Conservation (phyloP, 2,888 invertebrate species). For the Lasioglossum lativentre region DNA sequence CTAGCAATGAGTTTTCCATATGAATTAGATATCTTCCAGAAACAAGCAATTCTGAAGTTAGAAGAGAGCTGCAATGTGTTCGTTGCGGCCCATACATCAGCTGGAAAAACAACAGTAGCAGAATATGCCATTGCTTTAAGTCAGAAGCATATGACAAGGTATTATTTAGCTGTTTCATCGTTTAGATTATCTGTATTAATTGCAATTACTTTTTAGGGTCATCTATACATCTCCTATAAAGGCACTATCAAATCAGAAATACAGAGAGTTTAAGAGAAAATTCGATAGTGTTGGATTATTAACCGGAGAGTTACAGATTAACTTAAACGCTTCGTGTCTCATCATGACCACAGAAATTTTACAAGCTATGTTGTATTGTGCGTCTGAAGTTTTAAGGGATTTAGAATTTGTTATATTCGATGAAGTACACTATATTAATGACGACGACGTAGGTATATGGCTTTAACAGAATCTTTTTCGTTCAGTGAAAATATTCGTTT, state of each 20-base stretch:
- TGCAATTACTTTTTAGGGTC: constrained; percentile 85
- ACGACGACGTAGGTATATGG: constrained; percentile 90
- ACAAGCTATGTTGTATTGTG: constrained; percentile 98
- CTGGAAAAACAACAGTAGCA: constrained; percentile 99
- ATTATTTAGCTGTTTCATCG: constrained; percentile 45
- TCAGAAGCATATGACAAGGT: constrained; percentile 95
- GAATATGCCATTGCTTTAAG: constrained; percentile 99
- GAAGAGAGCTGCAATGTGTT: constrained; percentile 98
- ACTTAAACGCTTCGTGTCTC: constrained; percentile 96
- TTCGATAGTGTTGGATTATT: constrained; percentile 97
- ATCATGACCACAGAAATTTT: constrained; percentile 99
- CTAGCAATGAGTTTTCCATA: constrained; percentile 95
- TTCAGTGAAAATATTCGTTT: not conserved
- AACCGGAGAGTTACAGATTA: constrained; percentile 98
- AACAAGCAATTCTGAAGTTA: constrained; percentile 97
- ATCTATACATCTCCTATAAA: constrained; percentile 99
- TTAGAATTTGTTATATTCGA: constrained; percentile 99
- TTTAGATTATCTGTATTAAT: constrained; percentile 13
- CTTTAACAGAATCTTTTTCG: not conserved
- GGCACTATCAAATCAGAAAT: constrained; percentile 99
- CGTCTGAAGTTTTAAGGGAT: constrained; percentile 96
- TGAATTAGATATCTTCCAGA: constrained; percentile 98
- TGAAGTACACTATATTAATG: constrained; percentile 99
- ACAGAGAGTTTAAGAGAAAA: constrained; percentile 96
- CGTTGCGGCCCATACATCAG: constrained; percentile 99